Conservation (phyloP, 2,113 vertebrate genomes). For the Lota lota region DNA sequence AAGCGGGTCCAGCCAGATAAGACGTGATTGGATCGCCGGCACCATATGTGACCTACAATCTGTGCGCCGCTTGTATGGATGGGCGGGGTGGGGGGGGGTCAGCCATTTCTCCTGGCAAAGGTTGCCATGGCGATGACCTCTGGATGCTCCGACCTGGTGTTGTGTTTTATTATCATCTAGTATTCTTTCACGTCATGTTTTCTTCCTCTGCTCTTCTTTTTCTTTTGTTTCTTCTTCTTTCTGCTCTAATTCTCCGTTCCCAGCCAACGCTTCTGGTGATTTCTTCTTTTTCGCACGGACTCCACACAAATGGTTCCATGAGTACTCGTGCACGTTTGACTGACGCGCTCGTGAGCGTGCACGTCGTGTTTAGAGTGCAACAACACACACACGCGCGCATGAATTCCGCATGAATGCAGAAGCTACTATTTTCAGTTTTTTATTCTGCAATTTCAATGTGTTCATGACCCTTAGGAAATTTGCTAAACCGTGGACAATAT, state of each 20-base stretch:
- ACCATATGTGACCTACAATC: conserved; percentile 82
- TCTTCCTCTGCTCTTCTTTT: conserved; percentile 25
- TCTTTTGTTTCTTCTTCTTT: conserved; percentile 62
- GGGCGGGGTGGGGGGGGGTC: conserved; percentile 63
- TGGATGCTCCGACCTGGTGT: conserved; percentile 58
- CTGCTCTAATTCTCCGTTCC: conserved; percentile 72
- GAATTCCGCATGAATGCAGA: background rate
- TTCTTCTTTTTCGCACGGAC: conserved; percentile 18
- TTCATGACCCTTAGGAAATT: too few species aligned
- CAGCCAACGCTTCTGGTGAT: conserved; percentile 37
- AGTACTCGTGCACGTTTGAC: too few species aligned
- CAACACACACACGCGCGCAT: conserved; percentile 6
- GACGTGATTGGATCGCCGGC: conserved; percentile 73
- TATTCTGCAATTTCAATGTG: background rate
- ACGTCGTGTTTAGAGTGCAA: too few species aligned
- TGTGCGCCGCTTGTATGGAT: conserved; percentile 52
- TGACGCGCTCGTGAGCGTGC: too few species aligned
- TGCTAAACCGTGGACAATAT: too few species aligned
- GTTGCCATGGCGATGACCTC: conserved; percentile 78
- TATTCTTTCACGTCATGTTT: background rate
- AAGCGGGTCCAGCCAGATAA: conserved; percentile 74
- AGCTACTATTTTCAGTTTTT: background rate
- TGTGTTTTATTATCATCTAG: conserved; percentile 48
- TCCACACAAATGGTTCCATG: conserved; percentile 1
- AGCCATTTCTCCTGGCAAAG: conserved; percentile 73